Conservation (phyloP, 2,888 invertebrate genomes). For the Cataglyphis altisquamis region DNA sequence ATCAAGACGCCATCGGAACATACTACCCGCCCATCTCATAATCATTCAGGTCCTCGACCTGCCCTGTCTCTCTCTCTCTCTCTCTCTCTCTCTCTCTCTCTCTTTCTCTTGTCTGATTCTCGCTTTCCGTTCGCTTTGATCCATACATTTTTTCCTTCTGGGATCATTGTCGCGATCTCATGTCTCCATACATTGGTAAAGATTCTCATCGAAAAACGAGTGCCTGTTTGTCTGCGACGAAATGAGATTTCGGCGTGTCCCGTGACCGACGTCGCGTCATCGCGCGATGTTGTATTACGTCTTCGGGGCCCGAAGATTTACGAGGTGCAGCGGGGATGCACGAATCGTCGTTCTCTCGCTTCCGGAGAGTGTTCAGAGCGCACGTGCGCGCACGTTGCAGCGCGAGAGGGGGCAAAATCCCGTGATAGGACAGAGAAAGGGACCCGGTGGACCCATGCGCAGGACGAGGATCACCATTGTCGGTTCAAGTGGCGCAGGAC, state of each 20-base stretch:
- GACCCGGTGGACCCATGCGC: constrained; percentile 31
- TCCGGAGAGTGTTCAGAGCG: constrained; percentile 60
- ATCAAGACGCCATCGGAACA: constrained; percentile 58
- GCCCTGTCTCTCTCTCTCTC: constrained; percentile 43
- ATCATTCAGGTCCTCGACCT: constrained; percentile 75
- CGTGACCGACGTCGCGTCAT: constrained; percentile 55
- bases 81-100: constrained; percentile 45
- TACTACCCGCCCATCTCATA: constrained; percentile 60
- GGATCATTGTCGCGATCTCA: neutral
- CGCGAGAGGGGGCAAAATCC: neutral
- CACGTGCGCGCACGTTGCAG: constrained; percentile 68
- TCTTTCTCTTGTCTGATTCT: constrained; percentile 15
- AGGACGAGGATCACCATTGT: constrained; percentile 48
- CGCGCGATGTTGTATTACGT: constrained; percentile 58
- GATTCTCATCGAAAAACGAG: neutral
- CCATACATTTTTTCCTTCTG: neutral
- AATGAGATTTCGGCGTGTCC: constrained; percentile 33
- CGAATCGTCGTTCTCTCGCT: constrained; percentile 37
- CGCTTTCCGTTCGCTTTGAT: constrained; percentile 23
- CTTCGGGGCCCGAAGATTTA: constrained; percentile 58
- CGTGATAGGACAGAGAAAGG: constrained; percentile 66
- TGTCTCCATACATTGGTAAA: neutral
- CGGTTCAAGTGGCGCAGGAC: constrained; percentile 44
- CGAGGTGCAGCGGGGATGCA: constrained; percentile 66
- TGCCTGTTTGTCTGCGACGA: constrained; percentile 3